phyloP scores from a whole-genome alignment of 2,113 vertebrate genomes.

The Nestor notabilis region DNA sequence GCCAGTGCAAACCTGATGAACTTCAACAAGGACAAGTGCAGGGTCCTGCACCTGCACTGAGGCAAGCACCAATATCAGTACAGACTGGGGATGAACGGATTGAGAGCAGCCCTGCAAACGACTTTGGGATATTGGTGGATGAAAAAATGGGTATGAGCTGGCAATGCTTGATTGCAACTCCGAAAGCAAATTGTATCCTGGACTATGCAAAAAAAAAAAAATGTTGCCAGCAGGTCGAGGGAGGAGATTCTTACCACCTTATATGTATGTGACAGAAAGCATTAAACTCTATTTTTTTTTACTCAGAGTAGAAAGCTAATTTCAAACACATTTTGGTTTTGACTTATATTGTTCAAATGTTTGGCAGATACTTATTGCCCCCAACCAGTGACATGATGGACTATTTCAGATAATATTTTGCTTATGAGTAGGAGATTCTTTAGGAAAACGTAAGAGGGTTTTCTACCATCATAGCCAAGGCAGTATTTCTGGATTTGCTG shows the following conservation, averaged over 20 bases:
- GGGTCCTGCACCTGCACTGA: neutral
- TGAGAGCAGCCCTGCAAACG: neutral
- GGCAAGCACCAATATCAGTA: accelerated
- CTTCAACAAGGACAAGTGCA: neutral
- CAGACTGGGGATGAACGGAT: accelerated
- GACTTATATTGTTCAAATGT: neutral
- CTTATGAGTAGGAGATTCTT: neutral
- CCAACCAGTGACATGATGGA: neutral
- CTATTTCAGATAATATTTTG: neutral
- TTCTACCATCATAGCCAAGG: neutral
- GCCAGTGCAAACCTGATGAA: neutral
- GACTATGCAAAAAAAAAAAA: neutral
- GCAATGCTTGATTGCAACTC: neutral
- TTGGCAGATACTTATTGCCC: neutral
- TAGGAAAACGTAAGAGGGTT: neutral
- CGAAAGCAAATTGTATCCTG: neutral
- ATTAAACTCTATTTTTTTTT: neutral
- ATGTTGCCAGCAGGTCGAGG: neutral
- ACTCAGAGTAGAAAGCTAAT: neutral
- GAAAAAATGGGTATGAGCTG: neutral
- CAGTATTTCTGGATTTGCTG: neutral
- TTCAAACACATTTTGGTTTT: neutral
- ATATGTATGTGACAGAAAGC: neutral
- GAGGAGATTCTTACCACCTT: neutral
- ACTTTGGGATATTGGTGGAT: neutral